Evolutionary conservation across 2,888 invertebrate species (phyloP).

Genomic region (Meta bourneti): DNA sequence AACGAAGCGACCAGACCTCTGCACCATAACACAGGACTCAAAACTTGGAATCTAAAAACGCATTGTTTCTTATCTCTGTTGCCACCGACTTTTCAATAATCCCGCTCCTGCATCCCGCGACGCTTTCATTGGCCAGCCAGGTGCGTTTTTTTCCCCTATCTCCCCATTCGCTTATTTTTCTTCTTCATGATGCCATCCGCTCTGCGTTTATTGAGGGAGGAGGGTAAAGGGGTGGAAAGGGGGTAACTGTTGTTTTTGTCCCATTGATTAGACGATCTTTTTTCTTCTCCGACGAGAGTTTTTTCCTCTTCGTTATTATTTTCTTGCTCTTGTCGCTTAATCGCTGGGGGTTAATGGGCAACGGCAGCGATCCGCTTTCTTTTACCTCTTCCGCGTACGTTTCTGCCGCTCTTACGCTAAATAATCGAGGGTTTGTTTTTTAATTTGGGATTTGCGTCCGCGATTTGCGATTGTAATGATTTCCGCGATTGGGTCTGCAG

Average conservation of each 20-base stretch:
- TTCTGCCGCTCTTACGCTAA: slow-evolving; percentile 6
- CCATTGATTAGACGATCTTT: slow-evolving; percentile 76
- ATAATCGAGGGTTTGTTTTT: slow-evolving; percentile 6
- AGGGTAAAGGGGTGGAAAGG: slow-evolving; percentile 24
- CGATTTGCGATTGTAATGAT: slow-evolving; percentile 7
- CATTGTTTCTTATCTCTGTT: slow-evolving; percentile 75
- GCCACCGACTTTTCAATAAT: slow-evolving; percentile 76
- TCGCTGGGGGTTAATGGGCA: slow-evolving; percentile 76
- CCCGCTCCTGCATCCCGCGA: slow-evolving; percentile 60
- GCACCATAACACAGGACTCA: slow-evolving; percentile 6
- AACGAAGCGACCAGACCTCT: slow-evolving; percentile 47
- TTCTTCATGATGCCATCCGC: slow-evolving; percentile 68
- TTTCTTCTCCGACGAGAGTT: slow-evolving; percentile 48
- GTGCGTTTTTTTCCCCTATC: slow-evolving; percentile 23
- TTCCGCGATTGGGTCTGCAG: not conserved
- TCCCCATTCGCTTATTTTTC: slow-evolving; percentile 32
- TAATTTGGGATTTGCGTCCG: not conserved
- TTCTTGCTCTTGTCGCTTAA: slow-evolving; percentile 75
- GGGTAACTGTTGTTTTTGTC: slow-evolving; percentile 72
- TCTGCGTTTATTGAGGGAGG: slow-evolving; percentile 71
- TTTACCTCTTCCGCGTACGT: slow-evolving; percentile 25
- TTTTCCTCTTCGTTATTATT: slow-evolving; percentile 59
- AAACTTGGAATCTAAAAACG: slow-evolving; percentile 54
- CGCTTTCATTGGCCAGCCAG: slow-evolving; percentile 68
- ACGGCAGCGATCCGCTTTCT: slow-evolving; percentile 51